Base-by-base conservation (phyloP, 2,113 vertebrate genomes). In the Ifrita kowaldi region DNA sequence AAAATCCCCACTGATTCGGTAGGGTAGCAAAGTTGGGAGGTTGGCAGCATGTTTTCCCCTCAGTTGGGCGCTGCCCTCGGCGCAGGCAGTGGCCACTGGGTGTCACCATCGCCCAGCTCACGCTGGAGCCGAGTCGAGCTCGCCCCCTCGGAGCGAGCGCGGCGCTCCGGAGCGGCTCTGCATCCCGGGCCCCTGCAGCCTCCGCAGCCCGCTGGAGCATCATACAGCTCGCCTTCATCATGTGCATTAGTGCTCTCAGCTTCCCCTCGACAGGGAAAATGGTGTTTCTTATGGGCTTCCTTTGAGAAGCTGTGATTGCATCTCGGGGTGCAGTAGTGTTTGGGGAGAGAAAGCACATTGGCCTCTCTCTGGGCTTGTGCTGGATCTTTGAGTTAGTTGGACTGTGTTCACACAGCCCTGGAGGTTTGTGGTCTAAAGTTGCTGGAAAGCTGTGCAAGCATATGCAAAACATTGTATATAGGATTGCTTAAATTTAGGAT, bases 21-120 rank as follows among this genome's bases (percentile, higher is more conserved):
- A 7, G 39, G 67, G 26, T 9, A 21, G 55, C 10, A 0, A 18
- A 24, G 11, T 11, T 41, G n/a, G 57, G 52, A 33, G 50, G 12
- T 30, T 32, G 24, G 39, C 55, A 44, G 47, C 7, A 1, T 7
- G 13, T 28, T 37, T 68, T 74, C 8, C 22, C 33, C 37, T 37
- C 35, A 5, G 33, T 1, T 42, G 63, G 65, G 42, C 30, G 16
- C 22, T 44, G 44, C 55, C 53, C 73, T 91, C 0, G 10, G 53
- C 65, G 32, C 56, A 23, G 30, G 33, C 53, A 39, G 19, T 16
- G 71, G 50, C 92, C 95, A 24, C 95, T 92, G 93, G 95, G 92
- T 96, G 96, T 70, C 96, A 95, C 42, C 81, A 62, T 97, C 94
- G 76, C 76, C 89, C 88, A 97, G 93, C 95, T 80, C 42, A 74